Base-by-base conservation (phyloP, 2,113 vertebrate genomes). In the Poeciliopsis turrubarensis region DNA sequence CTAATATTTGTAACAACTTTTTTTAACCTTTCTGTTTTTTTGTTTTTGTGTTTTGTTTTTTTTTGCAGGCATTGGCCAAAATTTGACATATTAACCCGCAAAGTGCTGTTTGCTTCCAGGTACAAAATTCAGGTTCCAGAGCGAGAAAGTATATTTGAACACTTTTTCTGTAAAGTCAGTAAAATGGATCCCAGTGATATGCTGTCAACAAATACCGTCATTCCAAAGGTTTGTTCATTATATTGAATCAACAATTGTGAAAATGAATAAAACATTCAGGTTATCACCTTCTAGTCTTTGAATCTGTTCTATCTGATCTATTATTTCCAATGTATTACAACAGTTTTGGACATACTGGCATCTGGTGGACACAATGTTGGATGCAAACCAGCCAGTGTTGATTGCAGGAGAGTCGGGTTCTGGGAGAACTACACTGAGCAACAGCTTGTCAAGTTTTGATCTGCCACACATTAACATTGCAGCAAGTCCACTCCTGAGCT, bases 361-460 rank as follows among this genome's bases (percentile, higher is more conserved):
- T 62, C 80, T 95, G 26, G 84, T 96, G 66, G 92, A 94, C 67
- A 68, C 94, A 63, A 92, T 97, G 85, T 68, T 95, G 74, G 87
- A 89, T 13, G 78, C 87, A 17, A 90, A 90, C 15, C 93, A 94
- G 32, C 95, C 96, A 1, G 92, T 94, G 61, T 60, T 97, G 64
- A 87, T 97, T 41, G 88, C 92, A 9, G 96, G 96, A 70, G 95
- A 96, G 73, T 81, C 89, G 0, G 89, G 93, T 8, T 89, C 92
- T 47, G 96, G 96, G 37, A 97, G 96, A 91, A 95, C 94, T 3
- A 81, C 86, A 14, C 84, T 97, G 65, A 94, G 93, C 30, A 90
- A 94, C 68, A 73, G 73, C 65, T 73, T 96, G 11, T 81, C 95
- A 62, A 85, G 85, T 60, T 92, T 92, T 31, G 74, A 86, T 34